These are phyloP conservation scores for Tineola bisselliella DNA, from an alignment of 2,888 invertebrate species.

Conservation along the genomic window DNA sequence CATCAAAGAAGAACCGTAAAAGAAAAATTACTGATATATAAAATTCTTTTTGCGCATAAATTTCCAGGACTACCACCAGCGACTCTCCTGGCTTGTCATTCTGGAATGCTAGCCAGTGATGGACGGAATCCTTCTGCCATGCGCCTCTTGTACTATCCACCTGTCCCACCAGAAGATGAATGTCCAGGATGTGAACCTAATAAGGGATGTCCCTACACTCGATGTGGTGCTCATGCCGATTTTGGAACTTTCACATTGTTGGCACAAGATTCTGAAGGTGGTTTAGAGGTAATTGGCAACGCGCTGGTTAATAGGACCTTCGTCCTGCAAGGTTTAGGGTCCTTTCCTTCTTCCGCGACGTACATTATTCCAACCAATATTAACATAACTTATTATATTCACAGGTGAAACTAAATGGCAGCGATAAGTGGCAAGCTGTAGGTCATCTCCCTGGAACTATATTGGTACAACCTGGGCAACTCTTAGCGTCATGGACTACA, in stretches of 20 bases:
- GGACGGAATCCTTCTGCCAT: slow-evolving; percentile 74
- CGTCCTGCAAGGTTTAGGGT: too few relatives aligned
- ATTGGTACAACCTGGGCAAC: slow-evolving; percentile 78
- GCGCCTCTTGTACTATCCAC: slow-evolving; percentile 78
- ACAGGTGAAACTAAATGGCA: slow-evolving; percentile 71
- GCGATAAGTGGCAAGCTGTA: slow-evolving; percentile 77
- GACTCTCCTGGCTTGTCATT: slow-evolving; percentile 72
- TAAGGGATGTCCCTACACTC: slow-evolving; percentile 53
- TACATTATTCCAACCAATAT: not conserved
- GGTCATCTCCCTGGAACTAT: slow-evolving; percentile 81
- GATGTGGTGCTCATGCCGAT: slow-evolving; percentile 79
- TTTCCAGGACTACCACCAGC: slow-evolving; percentile 67
- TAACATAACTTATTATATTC: not conserved
- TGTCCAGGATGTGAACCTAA: slow-evolving; percentile 48
- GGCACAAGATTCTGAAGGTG: slow-evolving; percentile 79
- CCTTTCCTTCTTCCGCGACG: not conserved
- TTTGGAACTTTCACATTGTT: slow-evolving; percentile 80
- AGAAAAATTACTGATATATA: too few relatives aligned
- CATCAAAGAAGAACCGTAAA: too few relatives aligned
- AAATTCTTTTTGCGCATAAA: too few relatives aligned
- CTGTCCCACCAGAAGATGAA: slow-evolving; percentile 70
- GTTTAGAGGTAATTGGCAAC: slow-evolving; percentile 66
- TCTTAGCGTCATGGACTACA: slow-evolving; percentile 79
- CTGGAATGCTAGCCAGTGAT: slow-evolving; percentile 71
- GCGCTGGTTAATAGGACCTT: too few relatives aligned